Evolutionary conservation across 2,888 invertebrate genomes (phyloP), one percentile per base, ranked within the genome.

Genomic region (Elegia similella): DNA sequence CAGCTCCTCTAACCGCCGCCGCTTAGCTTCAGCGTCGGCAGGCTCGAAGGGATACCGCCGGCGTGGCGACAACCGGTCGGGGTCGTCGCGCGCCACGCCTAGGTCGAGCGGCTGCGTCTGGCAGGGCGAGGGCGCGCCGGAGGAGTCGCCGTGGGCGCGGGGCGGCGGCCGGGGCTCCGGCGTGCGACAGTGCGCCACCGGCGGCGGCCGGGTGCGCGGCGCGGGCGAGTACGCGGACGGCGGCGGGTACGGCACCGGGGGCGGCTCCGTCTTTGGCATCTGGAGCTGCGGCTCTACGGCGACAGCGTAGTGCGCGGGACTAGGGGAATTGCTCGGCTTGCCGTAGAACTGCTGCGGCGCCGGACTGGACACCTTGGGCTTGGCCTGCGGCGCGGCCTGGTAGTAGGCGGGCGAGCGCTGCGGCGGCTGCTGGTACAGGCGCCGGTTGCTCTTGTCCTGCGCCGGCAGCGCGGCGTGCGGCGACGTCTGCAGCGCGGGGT

Each of bases 61-160:
- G 70, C 95, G 94, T 0, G 95, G 95, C 48, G 95, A 93, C 30
- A 84, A 72, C 15, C 92, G 77, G 46, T 92, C 93, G 48, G 93
- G 92, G 55, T 94, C 93, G 52, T 95, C 94, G 7, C 96, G 92
- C 48, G 93, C 82, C 32, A 95, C 93, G 42, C 96, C 96, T 57
- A 96, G 93, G 79, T 96, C 96, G 34, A 96, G 88, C 10, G 96
- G 96, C 75, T 96, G 96, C 58, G 95, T 95, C 83, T 96, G 96
- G 74, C 95, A 94, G 54, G 92, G 87, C 56, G 90, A 79, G 47
- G 88, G 73, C 13, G 81, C 73, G 50, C 77, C 75, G 57, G 80
- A 75, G 57, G 80, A 72, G 57, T 84, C 70, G 72, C 86, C 65
- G 54, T 83, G 85, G 47, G 85, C 79, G 52, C 86, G 88, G 59